Evolutionary conservation across 2,797 vertebrate genomes (phyloP).

Genomic region (Gymnopithys bicolor): DNA sequence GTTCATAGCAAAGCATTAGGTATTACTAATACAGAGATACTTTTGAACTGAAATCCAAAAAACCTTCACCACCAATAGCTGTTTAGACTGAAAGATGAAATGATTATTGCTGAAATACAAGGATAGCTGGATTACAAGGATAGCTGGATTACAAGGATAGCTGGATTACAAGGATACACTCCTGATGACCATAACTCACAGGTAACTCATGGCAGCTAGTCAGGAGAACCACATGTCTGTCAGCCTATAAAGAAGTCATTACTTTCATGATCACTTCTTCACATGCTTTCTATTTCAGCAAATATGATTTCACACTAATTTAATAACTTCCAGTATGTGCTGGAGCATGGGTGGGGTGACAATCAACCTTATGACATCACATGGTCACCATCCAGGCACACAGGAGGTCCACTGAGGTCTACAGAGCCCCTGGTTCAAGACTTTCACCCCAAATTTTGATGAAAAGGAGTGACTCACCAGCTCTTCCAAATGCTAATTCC

Average conservation of each 20-base stretch:
- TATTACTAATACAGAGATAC: not conserved
- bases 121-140: not conserved
- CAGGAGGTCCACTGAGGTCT: not conserved
- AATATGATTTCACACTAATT: not conserved
- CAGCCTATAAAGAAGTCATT: not conserved
- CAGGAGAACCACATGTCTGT: not conserved
- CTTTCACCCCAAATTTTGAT: not conserved
- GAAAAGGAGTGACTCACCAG: not conserved
- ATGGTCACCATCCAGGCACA: not conserved
- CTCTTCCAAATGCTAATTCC: not conserved
- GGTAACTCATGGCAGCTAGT: not conserved
- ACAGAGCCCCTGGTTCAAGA: not conserved
- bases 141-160: fast-evolving
- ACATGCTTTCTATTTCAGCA: not conserved
- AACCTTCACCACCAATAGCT: not conserved
- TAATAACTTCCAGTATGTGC: not conserved
- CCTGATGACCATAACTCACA: not conserved
- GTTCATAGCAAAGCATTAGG: not conserved
- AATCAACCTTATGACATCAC: not conserved
- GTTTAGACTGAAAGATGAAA: not conserved
- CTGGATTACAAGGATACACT: not conserved
- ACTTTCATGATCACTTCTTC: not conserved
- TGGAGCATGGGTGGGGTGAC: not conserved
- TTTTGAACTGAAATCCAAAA: not conserved
- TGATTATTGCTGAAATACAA: not conserved